Evolutionary conservation across 1,140 invertebrate genomes (phyloP), one percentile per base, ranked within the genome.

Genomic region (Drosophila biarmipes): DNA sequence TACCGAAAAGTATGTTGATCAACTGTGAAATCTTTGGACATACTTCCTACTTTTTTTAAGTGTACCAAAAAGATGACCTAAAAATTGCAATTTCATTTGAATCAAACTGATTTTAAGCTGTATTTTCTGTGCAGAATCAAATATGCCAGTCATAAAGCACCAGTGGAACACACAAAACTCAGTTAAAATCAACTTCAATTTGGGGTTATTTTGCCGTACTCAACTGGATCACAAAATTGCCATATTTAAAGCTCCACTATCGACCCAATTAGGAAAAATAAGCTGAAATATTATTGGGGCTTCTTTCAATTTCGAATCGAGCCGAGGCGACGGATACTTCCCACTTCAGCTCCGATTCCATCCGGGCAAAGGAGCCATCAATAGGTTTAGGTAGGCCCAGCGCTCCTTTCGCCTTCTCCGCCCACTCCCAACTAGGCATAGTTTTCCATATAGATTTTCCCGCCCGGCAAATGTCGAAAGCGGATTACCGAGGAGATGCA

Each of bases 401-500:
- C 21, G 27, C 27, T 29, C 27, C 27, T 29, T 29, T 29, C 6
- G 27, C 27, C 29, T 29, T 29, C 8, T 29, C 6, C 5, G 29
- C 15, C 10, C 6, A 0, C 6, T 11, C 21, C 53, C 48, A 62
- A 76, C 53, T 73, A 49, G 42, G 51, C 71, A 73, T 68, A 66
- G 62, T 73, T 73, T 62, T 62, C 15, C 48, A 45, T 46, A 42
- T 48, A 42, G 43, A 52, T 31, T 51, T 37, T 54, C 35, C 43
- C 29, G 8, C 14, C 43, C 38, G 27, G 29, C 11, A 19, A 55
- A 48, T 49, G 73, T 58, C 59, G 31, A 74, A 86, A 86, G 81
- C 81, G 78, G 82, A 86, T 86, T 86, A 87, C 73, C 31, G 59
- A 78, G 68, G 68, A 86, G 81, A 87, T 82, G 76, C 66, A 74